Evolutionary conservation across 2,113 vertebrate species (phyloP), one percentile per base, ranked within the genome.

Genomic region (Marmota flaviventris): DNA sequence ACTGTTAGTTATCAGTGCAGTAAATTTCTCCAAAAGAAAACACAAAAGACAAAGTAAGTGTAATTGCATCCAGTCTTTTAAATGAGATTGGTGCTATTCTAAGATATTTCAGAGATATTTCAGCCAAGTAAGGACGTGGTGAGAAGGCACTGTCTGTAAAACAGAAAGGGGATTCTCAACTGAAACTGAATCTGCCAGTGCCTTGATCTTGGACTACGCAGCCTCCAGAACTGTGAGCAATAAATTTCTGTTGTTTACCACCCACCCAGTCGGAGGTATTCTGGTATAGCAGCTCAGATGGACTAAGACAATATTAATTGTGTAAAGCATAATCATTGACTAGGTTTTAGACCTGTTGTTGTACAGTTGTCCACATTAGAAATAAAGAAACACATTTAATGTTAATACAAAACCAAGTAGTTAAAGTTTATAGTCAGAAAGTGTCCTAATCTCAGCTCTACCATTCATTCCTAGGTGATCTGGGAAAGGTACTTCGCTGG

Each of bases 151-250:
- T 29, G n/a, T 37, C 18, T 56, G 8, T 4, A 51, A 32, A 6
- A 27, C 25, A 53, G 65, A 8, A 17, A 53, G 7, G n/a, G 37
- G 5, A 70, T 20, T 2, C 48, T 25, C 18, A 34, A 3, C 9
- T 2, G 61, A 34, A 3, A 8, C 11, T 8, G 14, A 70, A 2
- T 25, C 32, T 53, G 20, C 42, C 2, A 1, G 34, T 29, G 4
- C 22, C 65, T 53, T 85, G 45, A 86, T 16, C 65, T 70, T n/a
- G 65, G 32, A 37, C 12, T 85, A 9, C 2, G 12, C 32, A 34
- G 32, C 29, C 29, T 16, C 42, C 32, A 45, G 45, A 45, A 45
- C 45, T 45, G 45, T 45, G 45, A 45, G 8, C 45, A 45, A 45
- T 8, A 45, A 8, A 45, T 45, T 45, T 45, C 45, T 45, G 45